Evolutionary conservation across 2,888 invertebrate species (phyloP).

Genomic region (Noctua fimbriata): DNA sequence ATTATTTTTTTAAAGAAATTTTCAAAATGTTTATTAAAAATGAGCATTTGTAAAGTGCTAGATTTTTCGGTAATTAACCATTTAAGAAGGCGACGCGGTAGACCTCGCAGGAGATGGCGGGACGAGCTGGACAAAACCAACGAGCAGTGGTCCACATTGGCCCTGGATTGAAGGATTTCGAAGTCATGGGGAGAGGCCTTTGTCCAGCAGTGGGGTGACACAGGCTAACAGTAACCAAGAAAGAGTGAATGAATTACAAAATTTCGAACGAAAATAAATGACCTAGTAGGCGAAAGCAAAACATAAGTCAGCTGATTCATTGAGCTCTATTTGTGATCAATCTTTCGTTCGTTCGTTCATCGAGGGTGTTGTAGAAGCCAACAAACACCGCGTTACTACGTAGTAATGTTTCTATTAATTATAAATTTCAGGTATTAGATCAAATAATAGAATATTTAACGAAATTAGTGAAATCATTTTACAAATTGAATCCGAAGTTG

Average conservation of each 20-base stretch:
- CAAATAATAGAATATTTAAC: conserved; percentile 89
- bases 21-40: not conserved
- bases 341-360: conserved; percentile 15
- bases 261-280: not conserved
- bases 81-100: not conserved
- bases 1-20: not conserved
- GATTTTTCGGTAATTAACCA: not conserved
- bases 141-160: too few relatives aligned
- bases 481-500: conserved; percentile 88
- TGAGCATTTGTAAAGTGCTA: not conserved
- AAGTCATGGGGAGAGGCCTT: too few relatives aligned
- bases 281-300: not conserved
- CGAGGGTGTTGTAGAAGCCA: not conserved
- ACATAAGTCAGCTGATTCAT: conserved; percentile 50
- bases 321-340: conserved; percentile 1
- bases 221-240: not conserved
- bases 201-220: too few relatives aligned
- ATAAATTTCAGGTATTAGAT: conserved; percentile 89
- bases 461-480: conserved; percentile 88
- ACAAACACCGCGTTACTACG: not conserved
- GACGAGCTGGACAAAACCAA: too few relatives aligned
- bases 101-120: too few relatives aligned
- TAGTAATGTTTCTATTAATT: not conserved
- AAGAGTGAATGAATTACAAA: not conserved
- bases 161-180: too few relatives aligned